These are phyloP conservation scores for Ametastegia equiseti DNA, from an alignment of 2,888 invertebrate species.

Conservation along the genomic window DNA sequence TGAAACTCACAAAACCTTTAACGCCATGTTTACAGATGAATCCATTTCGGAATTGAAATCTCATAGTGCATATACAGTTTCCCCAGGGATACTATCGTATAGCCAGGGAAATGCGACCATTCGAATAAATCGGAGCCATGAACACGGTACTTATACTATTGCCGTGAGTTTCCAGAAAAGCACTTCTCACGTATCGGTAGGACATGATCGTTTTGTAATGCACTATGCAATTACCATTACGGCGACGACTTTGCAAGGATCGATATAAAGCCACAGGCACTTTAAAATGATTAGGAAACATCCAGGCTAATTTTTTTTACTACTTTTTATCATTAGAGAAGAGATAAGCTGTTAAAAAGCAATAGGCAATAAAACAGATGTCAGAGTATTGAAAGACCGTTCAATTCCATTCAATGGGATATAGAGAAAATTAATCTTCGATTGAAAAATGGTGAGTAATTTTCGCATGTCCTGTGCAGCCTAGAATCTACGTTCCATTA, in stretches of 20 bases:
- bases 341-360: neutral
- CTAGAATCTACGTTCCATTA: neutral
- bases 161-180: neutral
- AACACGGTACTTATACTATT: neutral
- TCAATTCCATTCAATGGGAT: neutral
- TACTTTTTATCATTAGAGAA: neutral
- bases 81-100: neutral
- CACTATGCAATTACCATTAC: neutral
- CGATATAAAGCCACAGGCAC: neutral
- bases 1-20: neutral
- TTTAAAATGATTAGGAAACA: neutral
- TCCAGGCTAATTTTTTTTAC: neutral
- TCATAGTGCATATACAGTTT: constrained; percentile 12
- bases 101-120: constrained; percentile 7
- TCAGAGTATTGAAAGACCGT: neutral
- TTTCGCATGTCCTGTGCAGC: neutral
- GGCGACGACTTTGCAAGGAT: neutral
- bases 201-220: constrained; percentile 30
- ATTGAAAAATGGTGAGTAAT: neutral
- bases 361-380: neutral
- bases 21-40: neutral
- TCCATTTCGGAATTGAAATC: constrained; percentile 1
- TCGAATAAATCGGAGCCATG: neutral
- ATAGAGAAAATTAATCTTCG: neutral
- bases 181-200: neutral